Percentiles rank a stretch among this genome's conserved stretches.
phyloP scores from a whole-genome alignment of 2,888 invertebrate genomes.

The Monochamus alternatus region DNA sequence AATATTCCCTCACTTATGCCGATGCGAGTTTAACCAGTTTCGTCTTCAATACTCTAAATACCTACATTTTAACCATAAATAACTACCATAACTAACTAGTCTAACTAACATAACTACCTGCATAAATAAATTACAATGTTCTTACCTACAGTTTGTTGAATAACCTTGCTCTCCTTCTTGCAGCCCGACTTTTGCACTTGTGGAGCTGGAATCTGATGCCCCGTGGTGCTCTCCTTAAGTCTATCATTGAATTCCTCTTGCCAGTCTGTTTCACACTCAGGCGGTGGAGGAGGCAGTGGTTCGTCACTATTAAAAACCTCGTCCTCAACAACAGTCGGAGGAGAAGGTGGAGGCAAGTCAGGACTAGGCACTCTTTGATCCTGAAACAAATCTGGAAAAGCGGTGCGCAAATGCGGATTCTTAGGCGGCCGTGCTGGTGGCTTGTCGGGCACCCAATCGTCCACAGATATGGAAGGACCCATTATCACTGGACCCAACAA shows the following conservation, averaged over 20 bases:
- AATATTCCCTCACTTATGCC: no score
- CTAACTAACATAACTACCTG: no score
- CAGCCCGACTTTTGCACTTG: constrained; percentile 61
- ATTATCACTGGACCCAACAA: constrained; percentile 77
- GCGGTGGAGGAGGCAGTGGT: constrained; percentile 79
- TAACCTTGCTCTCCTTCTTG: constrained; percentile 41
- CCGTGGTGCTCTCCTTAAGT: constrained; percentile 59
- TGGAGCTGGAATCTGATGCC: constrained; percentile 60
- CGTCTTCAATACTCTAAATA: no score
- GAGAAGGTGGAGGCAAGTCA: constrained; percentile 76
- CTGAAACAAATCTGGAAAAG: constrained; percentile 70
- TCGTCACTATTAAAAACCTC: constrained; percentile 77
- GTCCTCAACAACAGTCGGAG: constrained; percentile 75
- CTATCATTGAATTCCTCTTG: constrained; percentile 63
- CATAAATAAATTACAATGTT: background rate
- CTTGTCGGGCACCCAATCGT: constrained; percentile 82
- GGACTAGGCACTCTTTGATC: constrained; percentile 75
- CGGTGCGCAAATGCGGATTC: constrained; percentile 78
- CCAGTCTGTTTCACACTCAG: constrained; percentile 70
- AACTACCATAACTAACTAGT: no score
- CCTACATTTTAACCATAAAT: no score
- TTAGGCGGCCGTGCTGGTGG: constrained; percentile 87
- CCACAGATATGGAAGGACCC: constrained; percentile 77
- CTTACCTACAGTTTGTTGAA: constrained; percentile 54
- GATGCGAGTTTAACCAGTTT: no score